Evolutionary conservation across 2,888 invertebrate genomes (phyloP).

Genomic region (Tineola bisselliella): DNA sequence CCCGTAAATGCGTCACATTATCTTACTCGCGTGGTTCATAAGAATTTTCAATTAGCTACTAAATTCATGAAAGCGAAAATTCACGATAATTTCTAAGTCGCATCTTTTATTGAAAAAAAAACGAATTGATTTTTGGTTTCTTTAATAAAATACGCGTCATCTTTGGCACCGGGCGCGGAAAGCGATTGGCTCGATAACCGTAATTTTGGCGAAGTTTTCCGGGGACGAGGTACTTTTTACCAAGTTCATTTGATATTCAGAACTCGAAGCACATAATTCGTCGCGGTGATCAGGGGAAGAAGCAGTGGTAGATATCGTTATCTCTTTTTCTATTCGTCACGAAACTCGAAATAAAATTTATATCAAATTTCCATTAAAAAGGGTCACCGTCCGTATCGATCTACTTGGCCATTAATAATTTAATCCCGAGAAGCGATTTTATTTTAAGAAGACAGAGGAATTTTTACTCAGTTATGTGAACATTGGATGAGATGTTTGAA

Average conservation of each 20-base stretch:
- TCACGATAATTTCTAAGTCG: not conserved
- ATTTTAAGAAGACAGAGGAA: not conserved
- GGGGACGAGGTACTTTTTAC: slow-evolving; percentile 34
- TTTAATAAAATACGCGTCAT: slow-evolving; percentile 30
- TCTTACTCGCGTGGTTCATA: not conserved
- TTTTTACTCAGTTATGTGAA: not conserved
- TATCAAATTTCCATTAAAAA: slow-evolving; percentile 39
- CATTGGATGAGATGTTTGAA: not conserved
- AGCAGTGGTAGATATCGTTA: slow-evolving; percentile 43
- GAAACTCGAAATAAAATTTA: slow-evolving; percentile 36
- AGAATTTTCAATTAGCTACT: not conserved
- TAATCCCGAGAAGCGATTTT: not conserved
- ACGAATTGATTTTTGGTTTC: slow-evolving; percentile 25
- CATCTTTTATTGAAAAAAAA: slow-evolving; percentile 30
- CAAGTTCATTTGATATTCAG: slow-evolving; percentile 49
- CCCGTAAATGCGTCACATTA: not conserved
- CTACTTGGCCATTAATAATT: not conserved
- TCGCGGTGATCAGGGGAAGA: slow-evolving; percentile 46
- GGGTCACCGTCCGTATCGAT: slow-evolving; percentile 10
- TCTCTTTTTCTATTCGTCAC: slow-evolving; percentile 48
- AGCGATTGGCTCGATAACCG: slow-evolving; percentile 45
- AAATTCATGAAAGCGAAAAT: not conserved
- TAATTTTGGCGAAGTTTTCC: slow-evolving; percentile 45
- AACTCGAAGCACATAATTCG: slow-evolving; percentile 50
- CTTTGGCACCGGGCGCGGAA: slow-evolving; percentile 21